Evolutionary conservation across 1,140 invertebrate species (phyloP), one percentile per base, ranked within the genome.

Genomic region (Drosophila varians): DNA sequence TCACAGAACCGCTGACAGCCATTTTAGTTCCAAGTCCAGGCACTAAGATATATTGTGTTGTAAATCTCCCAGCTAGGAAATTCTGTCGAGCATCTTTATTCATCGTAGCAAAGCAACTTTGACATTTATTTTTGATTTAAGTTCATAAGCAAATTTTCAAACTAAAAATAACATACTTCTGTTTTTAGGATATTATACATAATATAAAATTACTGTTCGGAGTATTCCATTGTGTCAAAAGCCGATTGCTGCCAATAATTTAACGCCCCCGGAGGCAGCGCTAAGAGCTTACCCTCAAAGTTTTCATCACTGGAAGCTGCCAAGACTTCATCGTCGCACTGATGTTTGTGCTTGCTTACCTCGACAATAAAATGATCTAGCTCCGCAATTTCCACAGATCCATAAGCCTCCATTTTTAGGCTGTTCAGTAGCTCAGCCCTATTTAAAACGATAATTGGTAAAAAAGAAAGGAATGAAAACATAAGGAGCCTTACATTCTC

Each of bases 261-360:
- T 1, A 74, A 3, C 1, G 74, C 62, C 2, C 79, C 78, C 1
- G 55, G n/a, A 3, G 78, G 79, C 18, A 74, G 28, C 1, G 26
- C 7, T 2, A 19, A 48, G 0, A 83, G 46, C 16, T 28, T 45
- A n/a, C 19, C 60, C 4, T 8, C 4, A 1, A 21, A 23, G 18
- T 16, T 14, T 5, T 19, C 26, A 1, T 9, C 6, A 3, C 16
- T 11, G 1, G 8, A 6, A 6, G 12, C 8, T 8, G 11, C 12
- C 6, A 19, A 11, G 3, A 16, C 11, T 12, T 62, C 73, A 53
- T 82, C 73, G 4, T 62, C 68, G 38, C 61, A 74, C n/a, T 42
- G 11, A 26, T 55, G 53, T 52, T 83, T 82, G 19, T 62, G 34
- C 4, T 9, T n/a, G 46, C 77, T 82, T 2, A 77, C 69, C 1